A percentile compares a stretch with the other conserved stretches of the same genome.
Conservation (phyloP, 2,113 vertebrate genomes). For the Cyanistes caeruleus region DNA sequence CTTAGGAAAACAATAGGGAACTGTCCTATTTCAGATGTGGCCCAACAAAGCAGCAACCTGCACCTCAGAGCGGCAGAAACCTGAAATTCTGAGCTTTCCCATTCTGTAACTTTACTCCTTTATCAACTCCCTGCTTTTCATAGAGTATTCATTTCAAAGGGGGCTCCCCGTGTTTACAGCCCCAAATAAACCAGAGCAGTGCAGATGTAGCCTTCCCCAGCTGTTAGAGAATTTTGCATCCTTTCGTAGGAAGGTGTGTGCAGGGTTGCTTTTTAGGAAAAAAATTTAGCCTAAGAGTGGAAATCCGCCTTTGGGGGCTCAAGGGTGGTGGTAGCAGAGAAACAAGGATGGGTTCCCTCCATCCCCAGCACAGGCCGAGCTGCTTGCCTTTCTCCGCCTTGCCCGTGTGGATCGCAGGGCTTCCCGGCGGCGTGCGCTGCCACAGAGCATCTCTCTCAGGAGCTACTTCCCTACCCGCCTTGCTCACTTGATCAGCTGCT, state of each 20-base stretch:
- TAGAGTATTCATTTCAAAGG: conserved; percentile 61
- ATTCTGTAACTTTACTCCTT: not conserved
- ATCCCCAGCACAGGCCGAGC: not conserved
- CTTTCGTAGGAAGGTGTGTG: not conserved
- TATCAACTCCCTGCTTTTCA: not conserved
- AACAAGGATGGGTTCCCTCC: not conserved
- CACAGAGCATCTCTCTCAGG: not conserved
- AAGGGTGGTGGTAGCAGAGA: not conserved
- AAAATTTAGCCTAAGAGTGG: not conserved
- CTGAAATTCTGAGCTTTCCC: not conserved
- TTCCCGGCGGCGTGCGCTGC: too few species aligned
- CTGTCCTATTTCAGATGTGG: not conserved
- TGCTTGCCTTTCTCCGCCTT: not conserved
- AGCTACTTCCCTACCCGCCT: not conserved
- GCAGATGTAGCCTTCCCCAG: conserved; percentile 2
- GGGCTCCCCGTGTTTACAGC: not conserved
- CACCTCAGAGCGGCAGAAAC: not conserved
- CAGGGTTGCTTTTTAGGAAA: not conserved
- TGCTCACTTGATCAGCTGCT: not conserved
- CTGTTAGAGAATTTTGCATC: not conserved
- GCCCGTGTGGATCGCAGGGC: not conserved
- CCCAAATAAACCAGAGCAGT: not conserved
- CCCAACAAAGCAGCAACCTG: not conserved
- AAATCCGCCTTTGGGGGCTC: accelerated
- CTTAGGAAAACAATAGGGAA: not conserved